Base-by-base conservation (phyloP, 2,888 invertebrate species). In the Cylloceria caligata region DNA sequence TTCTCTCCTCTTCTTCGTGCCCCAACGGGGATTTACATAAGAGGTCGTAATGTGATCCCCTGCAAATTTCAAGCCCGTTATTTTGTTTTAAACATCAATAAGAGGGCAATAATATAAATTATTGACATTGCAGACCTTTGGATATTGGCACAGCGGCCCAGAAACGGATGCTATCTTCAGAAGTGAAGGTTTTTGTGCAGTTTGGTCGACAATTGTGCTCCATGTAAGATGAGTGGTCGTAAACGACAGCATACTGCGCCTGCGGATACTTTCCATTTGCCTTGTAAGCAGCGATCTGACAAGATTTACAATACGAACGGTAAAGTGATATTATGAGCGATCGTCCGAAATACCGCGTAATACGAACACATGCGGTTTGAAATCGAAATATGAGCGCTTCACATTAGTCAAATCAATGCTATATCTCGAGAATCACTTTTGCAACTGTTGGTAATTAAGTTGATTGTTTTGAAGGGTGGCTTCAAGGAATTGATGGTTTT, bases 1-100 rank as follows among this genome's bases (percentile, higher is more conserved):
- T 81, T 96, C 95, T 42, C 96, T 94, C 1, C 97, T 94, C 81
- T 95, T 96, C 34, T 95, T 94, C 0, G 96, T 96, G 47, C 97
- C 96, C 97, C 97, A 97, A 47, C 97, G 92, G 0, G 96, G 95
- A 92, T 97, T 97, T 0, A 97, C 96, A 92, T 97, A 97, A 91
- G 96, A 96, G 69, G 97, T 96, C 13, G 96, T 95, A 24, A 97
- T 34, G 34, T 6, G 34, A 34, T 34, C 34, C 34, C 34, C 92
- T 97, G 96, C 0, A 95, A 93, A 0, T 96, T 96, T 73, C 94
- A 90, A 39, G 94, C 89, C 24, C 34, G 19, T 62, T 16, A 16
- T 30, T 34, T 34, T 34, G 34, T 34, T 34, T 34, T 6, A 5
- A 3, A 6, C 34, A 6, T 13, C 30, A 5, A 9, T 7, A 16